Evolutionary conservation across 2,797 vertebrate species (phyloP).

Genomic region (Syngnathus acus): DNA sequence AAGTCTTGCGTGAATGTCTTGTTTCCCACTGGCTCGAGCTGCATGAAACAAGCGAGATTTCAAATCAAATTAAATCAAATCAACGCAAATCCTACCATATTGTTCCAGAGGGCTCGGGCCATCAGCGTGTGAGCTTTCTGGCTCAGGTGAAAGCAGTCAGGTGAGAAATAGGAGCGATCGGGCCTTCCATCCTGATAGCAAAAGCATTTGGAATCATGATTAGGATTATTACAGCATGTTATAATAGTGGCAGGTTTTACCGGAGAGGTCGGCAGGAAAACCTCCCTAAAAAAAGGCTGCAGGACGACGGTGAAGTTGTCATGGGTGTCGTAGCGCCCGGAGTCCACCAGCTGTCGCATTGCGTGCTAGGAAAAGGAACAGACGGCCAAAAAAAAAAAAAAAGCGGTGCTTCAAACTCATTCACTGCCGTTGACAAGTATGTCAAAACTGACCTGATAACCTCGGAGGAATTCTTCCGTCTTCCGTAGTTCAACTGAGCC

Average conservation of each 20-base stretch:
- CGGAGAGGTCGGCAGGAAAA: slow-evolving; percentile 59
- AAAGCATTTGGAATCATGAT: background rate
- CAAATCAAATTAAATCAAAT: background rate
- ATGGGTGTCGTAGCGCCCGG: slow-evolving; percentile 77
- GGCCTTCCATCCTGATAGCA: slow-evolving; percentile 69
- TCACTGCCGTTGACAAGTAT: too few species aligned
- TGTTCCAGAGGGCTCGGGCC: slow-evolving; percentile 83
- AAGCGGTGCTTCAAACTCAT: background rate
- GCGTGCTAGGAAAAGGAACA: slow-evolving; percentile 55
- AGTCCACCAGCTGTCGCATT: slow-evolving; percentile 71
- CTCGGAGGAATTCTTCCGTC: slow-evolving; percentile 59
- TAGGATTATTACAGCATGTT: background rate
- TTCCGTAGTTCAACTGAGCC: slow-evolving; percentile 68
- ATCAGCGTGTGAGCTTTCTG: slow-evolving; percentile 83
- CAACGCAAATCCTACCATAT: slow-evolving; percentile 69
- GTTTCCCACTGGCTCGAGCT: slow-evolving; percentile 81
- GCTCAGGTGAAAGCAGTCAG: slow-evolving; percentile 84
- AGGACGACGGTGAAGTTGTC: slow-evolving; percentile 84
- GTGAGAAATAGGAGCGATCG: slow-evolving; percentile 80
- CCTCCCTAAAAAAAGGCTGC: slow-evolving; percentile 78
- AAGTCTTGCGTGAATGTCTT: slow-evolving; percentile 79
- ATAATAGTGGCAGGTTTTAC: slow-evolving; percentile 48
- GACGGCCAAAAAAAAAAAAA: background rate
- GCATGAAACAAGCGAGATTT: background rate
- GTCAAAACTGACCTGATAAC: slow-evolving; percentile 76